A percentile compares a stretch with the other conserved stretches of the same genome.
These are phyloP conservation scores for Diadophis punctatus DNA, from an alignment of 2,113 vertebrate genomes.

Conservation along the genomic window DNA sequence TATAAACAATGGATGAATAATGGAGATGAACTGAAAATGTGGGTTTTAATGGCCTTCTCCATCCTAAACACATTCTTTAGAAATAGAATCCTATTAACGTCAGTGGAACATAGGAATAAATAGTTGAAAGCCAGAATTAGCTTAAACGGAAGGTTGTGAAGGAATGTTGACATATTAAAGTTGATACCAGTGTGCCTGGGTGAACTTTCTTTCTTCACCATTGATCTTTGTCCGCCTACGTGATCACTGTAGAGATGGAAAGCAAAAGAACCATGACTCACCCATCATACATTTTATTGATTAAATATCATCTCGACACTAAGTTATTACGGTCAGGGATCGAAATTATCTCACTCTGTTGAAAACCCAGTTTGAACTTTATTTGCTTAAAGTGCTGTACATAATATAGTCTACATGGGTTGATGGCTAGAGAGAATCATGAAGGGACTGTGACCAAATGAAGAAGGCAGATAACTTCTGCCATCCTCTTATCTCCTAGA, in stretches of 20 bases:
- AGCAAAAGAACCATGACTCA: background rate
- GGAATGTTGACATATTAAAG: background rate
- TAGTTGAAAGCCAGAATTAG: background rate
- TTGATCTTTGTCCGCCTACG: conserved; percentile 3
- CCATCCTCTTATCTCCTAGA: background rate
- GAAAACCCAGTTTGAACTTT: background rate
- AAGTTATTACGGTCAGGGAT: background rate
- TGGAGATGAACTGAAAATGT: background rate
- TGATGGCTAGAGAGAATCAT: background rate
- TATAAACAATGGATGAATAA: background rate
- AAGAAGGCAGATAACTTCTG: background rate
- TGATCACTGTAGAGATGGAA: background rate
- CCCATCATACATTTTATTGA: background rate
- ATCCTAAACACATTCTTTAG: background rate
- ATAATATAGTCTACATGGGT: background rate
- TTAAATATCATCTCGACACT: background rate
- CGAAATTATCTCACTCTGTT: background rate
- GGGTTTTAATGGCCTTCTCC: background rate
- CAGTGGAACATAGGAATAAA: background rate
- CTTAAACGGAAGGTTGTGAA: background rate
- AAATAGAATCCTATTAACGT: background rate
- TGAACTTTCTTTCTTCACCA: background rate
- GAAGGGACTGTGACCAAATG: background rate
- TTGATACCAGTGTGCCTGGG: background rate
- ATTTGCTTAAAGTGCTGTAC: background rate